Evolutionary conservation across 2,797 vertebrate genomes (phyloP), one percentile per base, ranked within the genome.

Genomic region (Coreius guichenoti): DNA sequence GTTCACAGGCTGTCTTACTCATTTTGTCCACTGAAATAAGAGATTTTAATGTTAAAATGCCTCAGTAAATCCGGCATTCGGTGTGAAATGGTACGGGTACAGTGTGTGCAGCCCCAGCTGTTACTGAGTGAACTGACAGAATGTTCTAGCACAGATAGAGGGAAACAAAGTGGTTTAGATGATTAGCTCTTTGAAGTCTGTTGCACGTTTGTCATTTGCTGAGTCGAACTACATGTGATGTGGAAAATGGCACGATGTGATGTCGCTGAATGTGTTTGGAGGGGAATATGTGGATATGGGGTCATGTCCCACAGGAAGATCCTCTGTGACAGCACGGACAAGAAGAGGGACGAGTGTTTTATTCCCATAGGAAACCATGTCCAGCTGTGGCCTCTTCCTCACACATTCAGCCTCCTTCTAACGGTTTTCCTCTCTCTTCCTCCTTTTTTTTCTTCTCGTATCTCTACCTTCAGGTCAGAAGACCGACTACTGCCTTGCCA

Each of bases 401-500:
- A 56, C 78, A 84, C 49, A 49, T 84, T 47, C 65, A 84, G 82
- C 31, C 47, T 79, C 54, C 23, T 12, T 84, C 43, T 9, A 80
- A 31, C 21, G 33, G 23, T 61, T 33, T 63, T 36, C 83, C 45
- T 84, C 77, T 86, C 29, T 89, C 81, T 83, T 43, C 58, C 74
- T 75, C 81, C 81, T 51, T 73, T 45, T 47, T 31, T 82, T 82
- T 90, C 90, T 91, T 90, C 91, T 87, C 90, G 80, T 90, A 90
- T 89, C 56, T 77, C 86, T 86, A 89, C 76, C 80, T 90, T 82
- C 92, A 99, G 98, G 97, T 96, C 98, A 99, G 87, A 95, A 98
- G 92, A 97, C 96, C 1, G 98, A 99, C 91, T 98, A 97, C 90
- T 98, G 96, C 92, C 94, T 97, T 90, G 96, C 96, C 95, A 99